Conservation (phyloP, 2,888 invertebrate species). For the Saturnia japonica region DNA sequence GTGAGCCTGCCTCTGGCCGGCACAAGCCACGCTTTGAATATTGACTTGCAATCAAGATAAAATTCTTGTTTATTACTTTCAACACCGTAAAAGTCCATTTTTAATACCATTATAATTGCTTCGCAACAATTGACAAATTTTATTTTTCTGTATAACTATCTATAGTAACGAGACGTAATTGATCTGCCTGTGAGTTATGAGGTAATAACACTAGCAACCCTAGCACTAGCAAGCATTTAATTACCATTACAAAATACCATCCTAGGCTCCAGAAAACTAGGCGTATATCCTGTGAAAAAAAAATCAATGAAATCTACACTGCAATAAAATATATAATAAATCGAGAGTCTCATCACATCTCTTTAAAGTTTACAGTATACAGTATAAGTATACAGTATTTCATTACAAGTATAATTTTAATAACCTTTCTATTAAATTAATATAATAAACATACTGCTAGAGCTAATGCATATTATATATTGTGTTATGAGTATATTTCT, state of each 20-base stretch:
- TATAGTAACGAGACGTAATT: background rate
- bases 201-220: too few species aligned
- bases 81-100: background rate
- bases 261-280: background rate
- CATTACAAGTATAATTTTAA: background rate
- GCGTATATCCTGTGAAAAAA: background rate
- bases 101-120: background rate
- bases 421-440: background rate
- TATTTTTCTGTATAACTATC: background rate
- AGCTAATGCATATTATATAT: background rate
- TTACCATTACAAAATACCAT: background rate
- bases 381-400: background rate
- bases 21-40: conserved; percentile 44
- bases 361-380: background rate
- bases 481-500: background rate
- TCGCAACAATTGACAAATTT: background rate
- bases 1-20: conserved; percentile 25
- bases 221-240: background rate
- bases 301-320: background rate
- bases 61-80: conserved; percentile 29
- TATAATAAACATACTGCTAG: background rate
- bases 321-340: background rate
- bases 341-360: background rate
- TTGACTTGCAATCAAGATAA: conserved; percentile 45
- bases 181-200: background rate